A percentile compares a stretch with the other conserved stretches of the same genome.
phyloP scores from a whole-genome alignment of 2,113 vertebrate genomes.

The Apeltes quadracus region DNA sequence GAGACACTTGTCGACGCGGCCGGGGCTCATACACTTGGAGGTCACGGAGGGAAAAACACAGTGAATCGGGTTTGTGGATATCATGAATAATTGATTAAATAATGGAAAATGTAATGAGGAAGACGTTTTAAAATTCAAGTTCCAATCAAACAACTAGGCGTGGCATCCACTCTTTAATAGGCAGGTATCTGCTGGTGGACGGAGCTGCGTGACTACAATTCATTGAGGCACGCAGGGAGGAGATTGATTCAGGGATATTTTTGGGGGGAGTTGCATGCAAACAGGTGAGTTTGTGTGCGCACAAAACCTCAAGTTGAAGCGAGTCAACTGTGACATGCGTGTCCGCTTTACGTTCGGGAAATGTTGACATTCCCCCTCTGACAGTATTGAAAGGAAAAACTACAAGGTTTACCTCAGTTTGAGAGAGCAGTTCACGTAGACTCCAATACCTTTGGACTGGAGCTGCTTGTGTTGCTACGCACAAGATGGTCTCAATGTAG shows the following conservation, averaged over 20 bases:
- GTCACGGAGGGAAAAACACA: conserved; percentile 61
- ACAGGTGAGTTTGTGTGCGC: conserved; percentile 43
- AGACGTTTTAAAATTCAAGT: conserved; percentile 82
- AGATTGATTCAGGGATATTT: conserved; percentile 68
- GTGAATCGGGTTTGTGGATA: conserved; percentile 65
- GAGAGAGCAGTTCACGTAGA: not conserved
- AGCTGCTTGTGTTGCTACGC: not conserved
- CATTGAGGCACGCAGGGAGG: conserved; percentile 46
- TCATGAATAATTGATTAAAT: conserved; percentile 84
- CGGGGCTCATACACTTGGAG: conserved; percentile 41
- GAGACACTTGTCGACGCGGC: conserved; percentile 64
- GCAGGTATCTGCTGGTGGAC: conserved; percentile 57
- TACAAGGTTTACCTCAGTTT: no score
- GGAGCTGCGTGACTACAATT: conserved; percentile 52
- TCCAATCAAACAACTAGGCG: conserved; percentile 79
- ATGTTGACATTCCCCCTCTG: not conserved
- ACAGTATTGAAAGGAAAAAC: not conserved
- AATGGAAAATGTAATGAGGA: conserved; percentile 81
- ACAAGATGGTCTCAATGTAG: not conserved
- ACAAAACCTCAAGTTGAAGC: conserved; percentile 35
- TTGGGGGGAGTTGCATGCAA: conserved; percentile 34
- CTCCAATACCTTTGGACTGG: not conserved
- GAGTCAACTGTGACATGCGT: conserved; percentile 15
- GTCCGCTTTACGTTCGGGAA: not conserved
- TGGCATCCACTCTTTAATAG: conserved; percentile 58